Evolutionary conservation across 2,888 invertebrate species (phyloP).

Genomic region (Ferrisia virgata): DNA sequence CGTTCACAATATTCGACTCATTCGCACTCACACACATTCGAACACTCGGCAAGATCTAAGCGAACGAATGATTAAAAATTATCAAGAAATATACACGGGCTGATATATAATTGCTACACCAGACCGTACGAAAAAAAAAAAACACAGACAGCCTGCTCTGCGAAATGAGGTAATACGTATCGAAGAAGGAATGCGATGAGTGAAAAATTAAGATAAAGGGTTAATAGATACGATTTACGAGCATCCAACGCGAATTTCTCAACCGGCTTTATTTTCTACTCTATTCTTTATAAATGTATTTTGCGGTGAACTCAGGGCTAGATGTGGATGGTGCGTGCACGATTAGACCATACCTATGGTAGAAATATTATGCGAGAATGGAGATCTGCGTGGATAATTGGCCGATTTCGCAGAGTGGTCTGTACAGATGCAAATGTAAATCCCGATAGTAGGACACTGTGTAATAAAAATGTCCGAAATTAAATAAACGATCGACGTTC

Average conservation of each 20-base stretch:
- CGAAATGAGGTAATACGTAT: neutral
- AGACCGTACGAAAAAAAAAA: neutral
- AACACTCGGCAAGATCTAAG: neutral
- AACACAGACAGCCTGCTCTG: neutral
- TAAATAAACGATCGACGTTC: neutral
- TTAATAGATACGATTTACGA: conserved; percentile 11
- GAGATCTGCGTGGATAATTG: neutral
- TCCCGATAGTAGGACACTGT: neutral
- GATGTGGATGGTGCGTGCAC: neutral
- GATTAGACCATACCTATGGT: no score
- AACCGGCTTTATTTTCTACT: neutral
- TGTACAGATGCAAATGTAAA: neutral
- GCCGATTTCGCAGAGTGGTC: neutral
- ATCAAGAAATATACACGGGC: neutral
- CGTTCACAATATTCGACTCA: neutral
- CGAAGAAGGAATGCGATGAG: neutral
- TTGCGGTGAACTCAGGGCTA: neutral
- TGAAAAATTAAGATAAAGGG: conserved; percentile 15
- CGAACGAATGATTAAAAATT: conserved; percentile 10
- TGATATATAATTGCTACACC: neutral
- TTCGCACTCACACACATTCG: neutral
- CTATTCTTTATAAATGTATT: neutral
- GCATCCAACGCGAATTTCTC: neutral
- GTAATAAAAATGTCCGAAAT: neutral
- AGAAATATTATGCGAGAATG: neutral